phyloP scores from a whole-genome alignment of 2,888 invertebrate species.

The Cybosia mesomella region DNA sequence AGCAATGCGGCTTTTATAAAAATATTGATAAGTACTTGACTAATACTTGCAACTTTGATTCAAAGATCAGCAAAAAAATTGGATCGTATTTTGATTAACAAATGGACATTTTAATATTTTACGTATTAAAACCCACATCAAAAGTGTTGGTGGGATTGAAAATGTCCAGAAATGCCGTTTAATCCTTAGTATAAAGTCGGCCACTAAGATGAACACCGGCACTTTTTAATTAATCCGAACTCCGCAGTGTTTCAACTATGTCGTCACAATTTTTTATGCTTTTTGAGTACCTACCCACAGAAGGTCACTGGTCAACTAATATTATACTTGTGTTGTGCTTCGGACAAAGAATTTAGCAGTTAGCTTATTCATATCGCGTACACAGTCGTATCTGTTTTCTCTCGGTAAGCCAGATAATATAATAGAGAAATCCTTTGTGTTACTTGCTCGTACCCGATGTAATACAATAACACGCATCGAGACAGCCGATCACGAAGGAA shows the following conservation, averaged over 20 bases:
- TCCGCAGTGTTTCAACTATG: slow-evolving; percentile 33
- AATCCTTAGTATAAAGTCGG: slow-evolving; percentile 50
- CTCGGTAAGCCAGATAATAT: slow-evolving; percentile 63
- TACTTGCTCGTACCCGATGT: slow-evolving; percentile 46
- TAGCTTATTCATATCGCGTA: slow-evolving; percentile 51
- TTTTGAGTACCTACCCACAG: slow-evolving; percentile 47
- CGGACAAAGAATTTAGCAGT: slow-evolving; percentile 50
- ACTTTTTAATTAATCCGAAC: slow-evolving; percentile 60
- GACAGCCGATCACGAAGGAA: slow-evolving; percentile 47
- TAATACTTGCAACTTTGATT: background rate
- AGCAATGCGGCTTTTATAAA: slow-evolving; percentile 15
- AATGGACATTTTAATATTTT: background rate
- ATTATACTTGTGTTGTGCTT: slow-evolving; percentile 39
- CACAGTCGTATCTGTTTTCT: slow-evolving; percentile 57
- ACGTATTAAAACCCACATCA: slow-evolving; percentile 42
- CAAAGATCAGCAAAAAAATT: background rate
- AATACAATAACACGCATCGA: slow-evolving; percentile 54
- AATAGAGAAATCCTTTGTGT: slow-evolving; percentile 67
- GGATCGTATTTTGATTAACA: background rate
- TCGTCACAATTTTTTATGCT: slow-evolving; percentile 60
- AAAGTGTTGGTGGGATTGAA: slow-evolving; percentile 37
- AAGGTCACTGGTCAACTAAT: slow-evolving; percentile 59
- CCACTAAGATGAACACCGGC: slow-evolving; percentile 38
- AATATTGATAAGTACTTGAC: background rate
- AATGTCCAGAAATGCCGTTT: slow-evolving; percentile 37